Evolutionary conservation across 2,113 vertebrate species (phyloP), one percentile per base, ranked within the genome.

Genomic region (Poecilia latipinna): DNA sequence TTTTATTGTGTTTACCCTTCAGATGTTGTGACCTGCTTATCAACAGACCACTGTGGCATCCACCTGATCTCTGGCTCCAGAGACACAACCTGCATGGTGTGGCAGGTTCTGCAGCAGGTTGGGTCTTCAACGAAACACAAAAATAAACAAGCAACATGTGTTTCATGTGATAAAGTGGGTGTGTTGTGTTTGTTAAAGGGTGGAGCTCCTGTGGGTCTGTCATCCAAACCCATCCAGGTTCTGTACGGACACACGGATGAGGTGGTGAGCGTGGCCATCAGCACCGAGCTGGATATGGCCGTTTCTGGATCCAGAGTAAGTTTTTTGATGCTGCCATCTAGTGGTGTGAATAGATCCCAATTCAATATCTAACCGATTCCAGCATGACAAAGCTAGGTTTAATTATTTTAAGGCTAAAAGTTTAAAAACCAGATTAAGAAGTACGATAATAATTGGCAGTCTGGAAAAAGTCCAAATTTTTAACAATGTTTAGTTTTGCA

Each of bases 61-160:
- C 95, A 99, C 94, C 94, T 99, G 87, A 97, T 99, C 85, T 98
- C 98, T 0, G 98, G 98, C 68, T 99, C 98, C 79, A 96, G 95
- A 90, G 98, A 99, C 91, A 97, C 95, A 39, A 99, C 98, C 8
- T 99, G 98, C 84, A 98, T 99, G 95, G 96, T 99, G 91, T 99
- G 98, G 98, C 97, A 98, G 83, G 96, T 99, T 80, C 87, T 94
- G 71, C 97, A 98, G 72, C 98, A 99, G 97, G 98, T 99, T 39
- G 12, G 35, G 10, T 37, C 35, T 37, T 37, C 0, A 37, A 11
- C 10, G 35, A 54, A 6, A 3, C 31, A 33, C 31, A 22, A 19
- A 33, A 10, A 19, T 19, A 61, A 28, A 29, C 8, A 60, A 28
- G 12, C 2, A 13, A 19, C 8, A 19, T 33, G 4, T 24, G 4